Evolutionary conservation across 2,113 vertebrate species (phyloP).

Genomic region (Illadopsis cleaveri): DNA sequence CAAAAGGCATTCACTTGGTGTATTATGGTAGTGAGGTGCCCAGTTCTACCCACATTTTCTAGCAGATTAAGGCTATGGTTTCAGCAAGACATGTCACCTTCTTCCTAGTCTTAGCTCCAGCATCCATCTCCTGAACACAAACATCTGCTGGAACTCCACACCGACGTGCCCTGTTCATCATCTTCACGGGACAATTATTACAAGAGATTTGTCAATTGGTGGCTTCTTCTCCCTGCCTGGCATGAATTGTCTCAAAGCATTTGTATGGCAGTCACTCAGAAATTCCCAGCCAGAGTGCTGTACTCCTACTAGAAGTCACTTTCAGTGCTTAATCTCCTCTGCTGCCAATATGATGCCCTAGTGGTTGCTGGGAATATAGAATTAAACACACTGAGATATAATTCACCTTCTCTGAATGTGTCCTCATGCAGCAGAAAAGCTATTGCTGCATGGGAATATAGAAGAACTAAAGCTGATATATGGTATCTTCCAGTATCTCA

Average conservation of each 20-base stretch:
- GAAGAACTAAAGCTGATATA: background rate
- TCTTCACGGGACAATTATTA: background rate
- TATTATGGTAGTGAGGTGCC: background rate
- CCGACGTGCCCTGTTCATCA: background rate
- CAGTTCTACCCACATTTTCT: background rate
- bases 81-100: background rate
- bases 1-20: background rate
- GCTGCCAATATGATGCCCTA: background rate
- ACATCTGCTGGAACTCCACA: background rate
- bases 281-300: background rate
- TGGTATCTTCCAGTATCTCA: background rate
- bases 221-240: background rate
- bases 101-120: background rate
- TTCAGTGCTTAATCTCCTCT: constrained; percentile 8
- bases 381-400: background rate
- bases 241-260: background rate
- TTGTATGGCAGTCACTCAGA: background rate
- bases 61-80: background rate
- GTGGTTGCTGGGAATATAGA: background rate
- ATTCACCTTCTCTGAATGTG: background rate
- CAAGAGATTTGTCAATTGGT: background rate
- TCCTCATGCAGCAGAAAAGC: background rate
- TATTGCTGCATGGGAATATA: background rate
- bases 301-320: background rate
- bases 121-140: background rate